phyloP scores from a whole-genome alignment of 2,113 vertebrate genomes.

The Leucoraja erinaceus region DNA sequence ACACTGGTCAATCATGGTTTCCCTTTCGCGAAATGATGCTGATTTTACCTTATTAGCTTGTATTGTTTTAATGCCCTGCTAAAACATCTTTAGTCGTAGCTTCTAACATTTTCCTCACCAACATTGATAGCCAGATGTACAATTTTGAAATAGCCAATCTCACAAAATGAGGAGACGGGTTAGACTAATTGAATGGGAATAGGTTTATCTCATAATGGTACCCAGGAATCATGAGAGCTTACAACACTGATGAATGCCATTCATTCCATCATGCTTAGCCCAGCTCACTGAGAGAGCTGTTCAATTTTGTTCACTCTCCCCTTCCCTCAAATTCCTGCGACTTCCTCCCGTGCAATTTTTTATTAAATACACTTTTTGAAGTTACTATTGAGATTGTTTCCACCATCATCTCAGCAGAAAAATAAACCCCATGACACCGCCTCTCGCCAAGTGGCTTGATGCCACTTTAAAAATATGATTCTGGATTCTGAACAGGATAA shows the following conservation, averaged over 20 bases:
- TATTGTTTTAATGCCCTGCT: too few species aligned
- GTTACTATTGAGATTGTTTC: not conserved
- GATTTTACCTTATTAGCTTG: too few species aligned
- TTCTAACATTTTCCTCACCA: too few species aligned
- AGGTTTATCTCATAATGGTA: not conserved
- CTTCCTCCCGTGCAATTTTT: not conserved
- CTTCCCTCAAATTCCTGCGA: not conserved
- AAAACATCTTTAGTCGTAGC: too few species aligned
- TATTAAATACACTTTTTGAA: not conserved
- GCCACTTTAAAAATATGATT: not conserved
- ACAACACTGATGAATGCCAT: too few species aligned
- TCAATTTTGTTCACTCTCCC: not conserved
- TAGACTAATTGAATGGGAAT: not conserved
- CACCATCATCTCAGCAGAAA: not conserved
- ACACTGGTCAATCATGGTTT: too few species aligned
- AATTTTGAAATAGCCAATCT: not conserved
- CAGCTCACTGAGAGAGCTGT: too few species aligned
- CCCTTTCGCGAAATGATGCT: too few species aligned
- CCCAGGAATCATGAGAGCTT: too few species aligned
- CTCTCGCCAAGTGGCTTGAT: not conserved
- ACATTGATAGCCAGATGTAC: not conserved
- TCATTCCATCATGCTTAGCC: too few species aligned
- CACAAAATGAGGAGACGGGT: not conserved
- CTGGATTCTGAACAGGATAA: not conserved
- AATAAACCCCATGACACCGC: not conserved